Conservation (phyloP, 2,797 vertebrate genomes). For the Aphelocoma californica region DNA sequence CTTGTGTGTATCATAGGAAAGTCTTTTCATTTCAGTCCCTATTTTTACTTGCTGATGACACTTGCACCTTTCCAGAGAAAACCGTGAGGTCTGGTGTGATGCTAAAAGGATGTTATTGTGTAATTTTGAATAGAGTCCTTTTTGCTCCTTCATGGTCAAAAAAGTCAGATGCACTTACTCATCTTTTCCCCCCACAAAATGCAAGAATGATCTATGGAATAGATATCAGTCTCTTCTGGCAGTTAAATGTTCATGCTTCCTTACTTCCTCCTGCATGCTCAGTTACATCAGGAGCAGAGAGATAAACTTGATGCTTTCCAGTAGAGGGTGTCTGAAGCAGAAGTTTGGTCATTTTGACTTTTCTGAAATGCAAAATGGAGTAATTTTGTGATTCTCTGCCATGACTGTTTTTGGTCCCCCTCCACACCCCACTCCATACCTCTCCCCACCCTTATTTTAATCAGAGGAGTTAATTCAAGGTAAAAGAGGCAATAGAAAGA, state of each 20-base stretch:
- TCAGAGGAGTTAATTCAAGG: neutral
- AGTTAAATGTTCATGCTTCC: neutral
- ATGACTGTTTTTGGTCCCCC: neutral
- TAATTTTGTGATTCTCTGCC: neutral
- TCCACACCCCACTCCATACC: neutral
- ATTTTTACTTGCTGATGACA: neutral
- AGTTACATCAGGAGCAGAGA: neutral
- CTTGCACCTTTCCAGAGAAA: neutral
- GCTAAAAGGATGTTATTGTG: neutral
- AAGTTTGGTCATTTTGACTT: neutral
- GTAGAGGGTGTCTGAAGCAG: constrained; percentile 28
- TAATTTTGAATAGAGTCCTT: neutral
- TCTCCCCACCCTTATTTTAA: accelerated
- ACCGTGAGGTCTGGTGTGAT: neutral
- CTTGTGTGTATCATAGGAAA: neutral
- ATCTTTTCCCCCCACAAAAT: neutral
- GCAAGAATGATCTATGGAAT: neutral
- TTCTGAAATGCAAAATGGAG: neutral
- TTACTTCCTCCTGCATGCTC: accelerated
- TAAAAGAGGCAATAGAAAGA: neutral
- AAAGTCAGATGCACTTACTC: neutral
- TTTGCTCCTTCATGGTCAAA: neutral
- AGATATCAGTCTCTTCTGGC: neutral
- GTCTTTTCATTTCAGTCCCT: neutral
- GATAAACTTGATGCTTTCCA: neutral